These are phyloP conservation scores for Hypena proboscidalis DNA, from an alignment of 2,888 invertebrate species.

Conservation along the genomic window DNA sequence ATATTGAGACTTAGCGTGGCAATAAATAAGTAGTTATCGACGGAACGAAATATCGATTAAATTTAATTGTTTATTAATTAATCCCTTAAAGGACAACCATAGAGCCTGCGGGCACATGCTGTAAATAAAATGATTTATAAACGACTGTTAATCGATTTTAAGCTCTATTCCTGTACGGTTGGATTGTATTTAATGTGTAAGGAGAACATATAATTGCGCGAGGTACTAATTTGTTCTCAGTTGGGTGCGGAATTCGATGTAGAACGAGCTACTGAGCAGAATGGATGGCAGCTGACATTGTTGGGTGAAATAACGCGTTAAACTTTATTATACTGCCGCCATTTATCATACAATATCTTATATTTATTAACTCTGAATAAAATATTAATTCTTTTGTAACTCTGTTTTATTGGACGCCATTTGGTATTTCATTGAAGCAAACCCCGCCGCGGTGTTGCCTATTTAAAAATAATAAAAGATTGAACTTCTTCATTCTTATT, in stretches of 20 bases:
- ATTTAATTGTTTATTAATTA: slow-evolving; percentile 63
- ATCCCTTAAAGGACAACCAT: slow-evolving; percentile 40
- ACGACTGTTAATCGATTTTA: slow-evolving; percentile 14
- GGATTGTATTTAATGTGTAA: slow-evolving; percentile 18
- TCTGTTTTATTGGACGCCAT: slow-evolving; percentile 16
- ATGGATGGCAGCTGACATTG: slow-evolving; percentile 34
- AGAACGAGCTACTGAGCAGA: slow-evolving; percentile 45
- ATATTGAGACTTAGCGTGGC: slow-evolving; percentile 32
- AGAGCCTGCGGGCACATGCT: slow-evolving; percentile 30
- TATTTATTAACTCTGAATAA: slow-evolving; percentile 30
- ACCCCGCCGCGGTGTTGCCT: slow-evolving; percentile 26
- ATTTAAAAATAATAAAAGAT: slow-evolving; percentile 30
- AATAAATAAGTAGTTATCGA: slow-evolving; percentile 43
- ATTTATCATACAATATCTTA: slow-evolving; percentile 37
- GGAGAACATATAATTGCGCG: slow-evolving; percentile 38
- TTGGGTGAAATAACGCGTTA: slow-evolving; percentile 29
- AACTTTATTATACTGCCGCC: slow-evolving; percentile 25
- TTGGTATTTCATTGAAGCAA: slow-evolving; percentile 31
- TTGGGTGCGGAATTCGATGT: slow-evolving; percentile 50
- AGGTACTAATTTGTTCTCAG: slow-evolving; percentile 59
- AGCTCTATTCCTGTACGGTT: slow-evolving; percentile 23
- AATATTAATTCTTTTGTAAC: slow-evolving; percentile 26
- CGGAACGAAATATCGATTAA: slow-evolving; percentile 51
- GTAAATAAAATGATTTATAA: slow-evolving; percentile 27
- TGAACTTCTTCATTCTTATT: slow-evolving; percentile 30